Evolutionary conservation across 2,797 vertebrate genomes (phyloP).

Genomic region (Crenichthys baileyi): DNA sequence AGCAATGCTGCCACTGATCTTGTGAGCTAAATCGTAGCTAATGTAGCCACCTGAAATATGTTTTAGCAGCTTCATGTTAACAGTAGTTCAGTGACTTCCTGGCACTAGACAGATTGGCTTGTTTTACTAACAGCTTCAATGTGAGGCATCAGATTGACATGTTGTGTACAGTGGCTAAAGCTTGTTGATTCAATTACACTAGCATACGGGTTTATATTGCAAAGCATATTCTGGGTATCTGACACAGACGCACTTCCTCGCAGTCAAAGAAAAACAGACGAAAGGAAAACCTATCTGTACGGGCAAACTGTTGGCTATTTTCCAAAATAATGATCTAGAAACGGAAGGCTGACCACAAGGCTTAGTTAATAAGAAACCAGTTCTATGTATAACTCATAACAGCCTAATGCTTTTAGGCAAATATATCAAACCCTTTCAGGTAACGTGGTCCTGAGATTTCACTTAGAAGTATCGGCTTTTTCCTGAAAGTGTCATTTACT

Average conservation of each 20-base stretch:
- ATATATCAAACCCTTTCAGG: not conserved
- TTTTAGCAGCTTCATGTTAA: not conserved
- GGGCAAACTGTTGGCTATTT: not conserved
- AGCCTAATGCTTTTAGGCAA: not conserved
- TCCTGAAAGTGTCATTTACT: not conserved
- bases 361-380: not conserved
- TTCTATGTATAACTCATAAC: not conserved
- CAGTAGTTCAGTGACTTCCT: not conserved
- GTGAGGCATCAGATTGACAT: not conserved
- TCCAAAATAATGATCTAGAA: not conserved
- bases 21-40: not conserved
- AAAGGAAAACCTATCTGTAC: not conserved
- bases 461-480: not conserved
- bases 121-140: not conserved
- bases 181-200: not conserved
- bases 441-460: not conserved
- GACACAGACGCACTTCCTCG: not conserved
- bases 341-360: not conserved
- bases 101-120: not conserved
- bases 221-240: not conserved
- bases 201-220: not conserved
- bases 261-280: not conserved
- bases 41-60: not conserved
- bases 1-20: not conserved
- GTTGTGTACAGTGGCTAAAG: not conserved